Conservation (phyloP, 2,113 vertebrate species). For the Oncorhynchus masou region DNA sequence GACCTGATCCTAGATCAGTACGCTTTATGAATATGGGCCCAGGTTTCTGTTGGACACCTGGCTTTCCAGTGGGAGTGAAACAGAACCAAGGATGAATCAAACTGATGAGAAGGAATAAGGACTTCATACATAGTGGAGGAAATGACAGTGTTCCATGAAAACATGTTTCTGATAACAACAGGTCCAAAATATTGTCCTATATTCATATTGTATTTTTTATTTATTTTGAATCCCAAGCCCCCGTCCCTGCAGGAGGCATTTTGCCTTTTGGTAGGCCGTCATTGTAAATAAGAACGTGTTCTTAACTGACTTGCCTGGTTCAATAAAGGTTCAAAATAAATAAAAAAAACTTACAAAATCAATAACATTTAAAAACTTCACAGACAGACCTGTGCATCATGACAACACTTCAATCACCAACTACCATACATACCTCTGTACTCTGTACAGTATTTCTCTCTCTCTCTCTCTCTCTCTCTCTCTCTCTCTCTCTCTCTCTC, state of each 20-base stretch:
- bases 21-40: too few species aligned
- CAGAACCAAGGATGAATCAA: not conserved
- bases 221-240: too few species aligned
- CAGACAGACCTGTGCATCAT: not conserved
- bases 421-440: not conserved
- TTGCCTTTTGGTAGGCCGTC: too few species aligned
- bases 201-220: too few species aligned
- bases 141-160: not conserved
- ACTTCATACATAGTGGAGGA: not conserved
- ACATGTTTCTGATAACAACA: not conserved
- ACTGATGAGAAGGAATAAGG: not conserved
- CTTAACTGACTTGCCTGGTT: too few species aligned
- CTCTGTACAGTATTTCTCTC: too few species aligned
- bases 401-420: not conserved
- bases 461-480: constrained; percentile 23
- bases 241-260: too few species aligned
- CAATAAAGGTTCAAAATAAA: not conserved
- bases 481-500: not conserved
- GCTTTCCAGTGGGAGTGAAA: not conserved
- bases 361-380: not conserved
- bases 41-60: not conserved
- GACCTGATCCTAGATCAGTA: too few species aligned
- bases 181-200: too few species aligned
- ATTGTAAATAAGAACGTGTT: too few species aligned
- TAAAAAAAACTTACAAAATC: not conserved